A percentile compares a stretch with the other conserved stretches of the same genome.
Evolutionary conservation across 1,140 invertebrate species (phyloP).

Genomic region (Listronotus oregonensis): DNA sequence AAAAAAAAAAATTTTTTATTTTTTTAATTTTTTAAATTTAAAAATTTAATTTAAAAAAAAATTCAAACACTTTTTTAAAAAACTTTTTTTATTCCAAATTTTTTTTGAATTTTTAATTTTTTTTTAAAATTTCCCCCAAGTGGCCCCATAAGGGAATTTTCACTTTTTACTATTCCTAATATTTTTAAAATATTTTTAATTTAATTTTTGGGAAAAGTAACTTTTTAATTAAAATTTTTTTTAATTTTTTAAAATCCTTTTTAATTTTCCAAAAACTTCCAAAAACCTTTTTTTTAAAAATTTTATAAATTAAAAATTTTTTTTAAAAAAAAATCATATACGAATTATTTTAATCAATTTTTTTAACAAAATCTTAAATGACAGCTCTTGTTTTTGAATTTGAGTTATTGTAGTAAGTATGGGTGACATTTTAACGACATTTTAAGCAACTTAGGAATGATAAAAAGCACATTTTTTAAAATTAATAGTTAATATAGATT

Average conservation of each 20-base stretch:
- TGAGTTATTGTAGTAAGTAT: slow-evolving; percentile 39
- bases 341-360: slow-evolving; percentile 35
- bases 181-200: too few species aligned
- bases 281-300: slow-evolving; percentile 51
- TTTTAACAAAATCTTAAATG: slow-evolving; percentile 42
- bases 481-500: slow-evolving; percentile 4
- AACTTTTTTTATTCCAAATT: too few species aligned
- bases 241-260: slow-evolving; percentile 12
- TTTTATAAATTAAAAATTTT: too few species aligned
- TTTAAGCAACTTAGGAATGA: slow-evolving; percentile 15
- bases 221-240: slow-evolving; percentile 22
- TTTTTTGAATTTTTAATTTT: too few species aligned
- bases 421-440: slow-evolving; percentile 48
- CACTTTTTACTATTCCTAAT: too few species aligned
- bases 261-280: slow-evolving; percentile 40
- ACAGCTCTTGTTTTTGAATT: slow-evolving; percentile 38
- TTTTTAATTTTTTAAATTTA: too few species aligned
- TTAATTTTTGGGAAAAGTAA: slow-evolving; percentile 43
- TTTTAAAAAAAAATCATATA: slow-evolving; percentile 54
- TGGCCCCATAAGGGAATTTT: too few species aligned
- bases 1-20: too few species aligned
- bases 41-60: too few species aligned
- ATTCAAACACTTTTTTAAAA: too few species aligned
- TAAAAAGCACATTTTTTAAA: slow-evolving; percentile 24
- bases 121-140: too few species aligned